Conservation (phyloP, 1,140 invertebrate species). For the Drosophila busckii region DNA sequence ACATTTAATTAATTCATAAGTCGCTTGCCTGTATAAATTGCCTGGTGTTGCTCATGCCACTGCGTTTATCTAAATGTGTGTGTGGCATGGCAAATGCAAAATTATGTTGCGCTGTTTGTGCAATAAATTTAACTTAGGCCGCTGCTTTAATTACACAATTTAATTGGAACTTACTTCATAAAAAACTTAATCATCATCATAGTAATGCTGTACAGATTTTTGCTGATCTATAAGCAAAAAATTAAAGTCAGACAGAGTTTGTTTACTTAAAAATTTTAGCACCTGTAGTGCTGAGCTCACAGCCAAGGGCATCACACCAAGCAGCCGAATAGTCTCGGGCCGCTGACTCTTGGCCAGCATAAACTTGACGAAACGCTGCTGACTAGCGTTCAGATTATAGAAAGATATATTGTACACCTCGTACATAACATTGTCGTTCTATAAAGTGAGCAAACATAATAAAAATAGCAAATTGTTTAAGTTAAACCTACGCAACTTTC, state of each 20-base stretch:
- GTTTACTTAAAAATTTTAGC: not conserved
- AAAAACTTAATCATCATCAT: conserved; percentile 59
- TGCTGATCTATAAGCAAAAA: conserved; percentile 32
- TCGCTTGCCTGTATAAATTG: conserved; percentile 39
- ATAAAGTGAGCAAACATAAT: too few relatives aligned
- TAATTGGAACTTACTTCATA: conserved; percentile 51
- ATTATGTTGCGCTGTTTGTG: conserved; percentile 40
- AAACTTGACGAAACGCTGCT: conserved; percentile 29
- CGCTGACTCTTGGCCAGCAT: conserved; percentile 41
- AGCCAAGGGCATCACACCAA: conserved; percentile 37
- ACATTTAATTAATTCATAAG: conserved; percentile 75
- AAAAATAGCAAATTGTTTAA: too few relatives aligned
- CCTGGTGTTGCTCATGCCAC: conserved; percentile 9
- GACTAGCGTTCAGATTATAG: conserved; percentile 24
- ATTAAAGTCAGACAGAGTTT: not conserved
- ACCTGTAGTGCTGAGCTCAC: conserved; percentile 44
- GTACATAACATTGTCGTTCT: conserved; percentile 29
- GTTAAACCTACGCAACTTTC: conserved; percentile 34
- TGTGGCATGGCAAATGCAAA: conserved; percentile 49
- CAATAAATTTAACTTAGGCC: conserved; percentile 55
- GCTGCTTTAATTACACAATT: conserved; percentile 4
- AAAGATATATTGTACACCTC: conserved; percentile 47
- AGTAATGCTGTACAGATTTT: conserved; percentile 54
- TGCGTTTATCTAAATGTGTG: not conserved
- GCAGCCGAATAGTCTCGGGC: conserved; percentile 14